Conservation (phyloP, 2,113 vertebrate genomes). For the Lophius piscatorius region DNA sequence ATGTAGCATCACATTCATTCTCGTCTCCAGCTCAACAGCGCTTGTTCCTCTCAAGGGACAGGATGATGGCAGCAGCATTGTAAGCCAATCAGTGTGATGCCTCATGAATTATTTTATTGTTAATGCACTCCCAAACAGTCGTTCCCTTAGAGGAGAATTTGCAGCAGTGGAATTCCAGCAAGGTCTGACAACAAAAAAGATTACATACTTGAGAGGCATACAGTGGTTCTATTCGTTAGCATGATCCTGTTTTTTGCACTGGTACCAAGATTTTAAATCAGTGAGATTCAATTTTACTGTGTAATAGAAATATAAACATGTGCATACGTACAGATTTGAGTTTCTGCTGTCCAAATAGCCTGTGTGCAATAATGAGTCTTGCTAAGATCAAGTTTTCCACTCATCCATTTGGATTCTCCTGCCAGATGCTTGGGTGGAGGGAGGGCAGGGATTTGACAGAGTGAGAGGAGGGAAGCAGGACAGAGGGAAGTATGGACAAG, state of each 20-base stretch:
- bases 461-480: conserved; percentile 37
- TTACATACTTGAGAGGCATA: background rate
- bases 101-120: conserved; percentile 8
- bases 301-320: background rate
- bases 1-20: background rate
- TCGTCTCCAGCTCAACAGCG: background rate
- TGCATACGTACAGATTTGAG: background rate
- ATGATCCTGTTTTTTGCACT: background rate
- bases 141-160: background rate
- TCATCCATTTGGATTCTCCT: conserved; percentile 27
- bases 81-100: conserved; percentile 36
- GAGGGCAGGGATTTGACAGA: conserved; percentile 44
- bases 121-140: background rate
- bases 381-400: conserved; percentile 23
- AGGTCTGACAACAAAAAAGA: background rate
- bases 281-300: background rate
- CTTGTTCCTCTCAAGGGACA: conserved; percentile 4
- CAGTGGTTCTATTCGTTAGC: background rate
- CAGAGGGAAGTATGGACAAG: conserved; percentile 22
- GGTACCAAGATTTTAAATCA: background rate
- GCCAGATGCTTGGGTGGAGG: conserved; percentile 32
- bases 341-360: conserved; percentile 1
- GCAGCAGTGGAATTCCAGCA: background rate
- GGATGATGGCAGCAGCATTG: background rate
- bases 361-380: conserved; percentile 3